phyloP scores from a whole-genome alignment of 2,113 vertebrate genomes.

The Halichoerus grypus region DNA sequence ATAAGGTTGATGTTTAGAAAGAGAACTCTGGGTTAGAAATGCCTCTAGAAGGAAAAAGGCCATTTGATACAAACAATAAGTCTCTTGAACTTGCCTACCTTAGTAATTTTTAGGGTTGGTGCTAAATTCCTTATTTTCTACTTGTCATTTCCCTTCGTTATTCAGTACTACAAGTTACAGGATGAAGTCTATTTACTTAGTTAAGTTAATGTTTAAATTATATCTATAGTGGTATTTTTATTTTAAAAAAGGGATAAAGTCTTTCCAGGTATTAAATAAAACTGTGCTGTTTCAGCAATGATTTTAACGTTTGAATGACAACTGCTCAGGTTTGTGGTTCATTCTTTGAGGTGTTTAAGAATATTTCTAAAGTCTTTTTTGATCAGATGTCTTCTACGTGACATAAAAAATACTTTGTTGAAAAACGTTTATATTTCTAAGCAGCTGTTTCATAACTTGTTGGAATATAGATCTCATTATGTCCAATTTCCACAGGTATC shows the following conservation, averaged over 20 bases:
- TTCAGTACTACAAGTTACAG: background rate
- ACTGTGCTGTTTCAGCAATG: slow-evolving; percentile 7
- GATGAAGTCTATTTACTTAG: background rate
- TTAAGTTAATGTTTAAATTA: background rate
- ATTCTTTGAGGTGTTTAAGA: slow-evolving; percentile 46
- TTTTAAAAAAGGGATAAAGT: slow-evolving; percentile 36
- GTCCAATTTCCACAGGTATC: slow-evolving; percentile 90
- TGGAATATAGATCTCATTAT: slow-evolving; percentile 73
- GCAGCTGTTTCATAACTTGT: background rate
- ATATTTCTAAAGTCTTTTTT: slow-evolving; percentile 40
- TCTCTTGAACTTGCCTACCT: background rate
- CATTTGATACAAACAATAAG: background rate
- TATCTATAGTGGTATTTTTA: background rate
- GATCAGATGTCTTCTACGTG: background rate
- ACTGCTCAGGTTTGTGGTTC: background rate
- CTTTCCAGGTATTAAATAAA: background rate
- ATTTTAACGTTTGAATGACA: slow-evolving; percentile 53
- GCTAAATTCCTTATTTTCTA: background rate
- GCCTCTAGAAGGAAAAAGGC: background rate
- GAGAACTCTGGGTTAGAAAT: background rate
- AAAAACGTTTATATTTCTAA: slow-evolving; percentile 66
- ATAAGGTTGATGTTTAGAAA: slow-evolving; percentile 17
- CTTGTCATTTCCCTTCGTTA: background rate
- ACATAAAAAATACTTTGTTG: slow-evolving; percentile 37
- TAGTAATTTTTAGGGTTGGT: background rate